These are phyloP conservation scores for Spermophilus dauricus DNA, from an alignment of 2,113 vertebrate genomes.

Conservation along the genomic window DNA sequence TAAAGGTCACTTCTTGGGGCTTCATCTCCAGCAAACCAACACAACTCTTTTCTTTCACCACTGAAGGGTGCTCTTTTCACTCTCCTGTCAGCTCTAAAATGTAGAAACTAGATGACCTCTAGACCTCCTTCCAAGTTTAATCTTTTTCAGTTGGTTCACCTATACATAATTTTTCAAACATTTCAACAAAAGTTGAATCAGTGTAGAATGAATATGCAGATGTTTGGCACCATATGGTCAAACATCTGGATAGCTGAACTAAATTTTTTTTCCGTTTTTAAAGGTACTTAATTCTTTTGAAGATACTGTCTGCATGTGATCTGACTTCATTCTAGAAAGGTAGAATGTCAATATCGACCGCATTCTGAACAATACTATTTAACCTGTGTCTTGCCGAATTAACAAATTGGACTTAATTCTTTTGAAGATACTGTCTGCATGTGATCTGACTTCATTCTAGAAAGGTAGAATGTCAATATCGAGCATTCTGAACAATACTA, in stretches of 20 bases:
- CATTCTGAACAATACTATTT: conserved; percentile 42
- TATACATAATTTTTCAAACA: conserved; percentile 39
- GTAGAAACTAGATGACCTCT: not conserved
- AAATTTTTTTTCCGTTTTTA: conserved; percentile 58
- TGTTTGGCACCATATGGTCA: conserved; percentile 66
- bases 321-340: conserved; percentile 52
- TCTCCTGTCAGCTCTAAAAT: not conserved
- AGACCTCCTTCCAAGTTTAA: not conserved
- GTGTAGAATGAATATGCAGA: conserved; percentile 72
- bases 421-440: conserved; percentile 37
- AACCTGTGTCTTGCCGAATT: not conserved
- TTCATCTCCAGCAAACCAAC: not conserved
- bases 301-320: conserved; percentile 21
- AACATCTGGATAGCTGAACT: conserved; percentile 69
- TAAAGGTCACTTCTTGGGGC: not conserved
- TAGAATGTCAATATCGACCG: conserved; percentile 21
- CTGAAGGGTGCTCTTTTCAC: not conserved
- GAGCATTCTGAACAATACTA: conserved; percentile 29
- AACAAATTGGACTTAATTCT: no score
- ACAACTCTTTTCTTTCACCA: not conserved
- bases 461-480: conserved; percentile 38
- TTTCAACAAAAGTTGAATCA: conserved; percentile 57
- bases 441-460: conserved; percentile 43
- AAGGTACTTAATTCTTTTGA: conserved; percentile 67
- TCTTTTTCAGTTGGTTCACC: conserved; percentile 40